Evolutionary conservation across 2,888 invertebrate species (phyloP).

Genomic region (Troides aeacus): DNA sequence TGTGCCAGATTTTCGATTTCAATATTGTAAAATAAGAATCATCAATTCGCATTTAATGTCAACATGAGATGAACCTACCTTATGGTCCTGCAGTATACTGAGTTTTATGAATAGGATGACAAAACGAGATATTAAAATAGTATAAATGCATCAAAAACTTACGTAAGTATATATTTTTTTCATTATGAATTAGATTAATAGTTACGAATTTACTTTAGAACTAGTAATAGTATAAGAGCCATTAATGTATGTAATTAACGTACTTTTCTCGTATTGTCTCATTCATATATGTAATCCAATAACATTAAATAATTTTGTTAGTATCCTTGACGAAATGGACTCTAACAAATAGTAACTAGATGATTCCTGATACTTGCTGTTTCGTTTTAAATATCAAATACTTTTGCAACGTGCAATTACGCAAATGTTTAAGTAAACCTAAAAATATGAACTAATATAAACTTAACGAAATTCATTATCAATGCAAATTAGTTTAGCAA

Average conservation of each 20-base stretch:
- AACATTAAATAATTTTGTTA: no score
- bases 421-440: no score
- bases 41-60: constrained; percentile 45
- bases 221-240: no score
- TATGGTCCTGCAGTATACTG: constrained; percentile 40
- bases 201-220: no score
- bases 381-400: no score
- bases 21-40: constrained; percentile 13
- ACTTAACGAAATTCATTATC: constrained; percentile 34
- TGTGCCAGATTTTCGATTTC: not conserved
- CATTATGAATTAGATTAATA: not conserved
- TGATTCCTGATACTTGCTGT: no score
- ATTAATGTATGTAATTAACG: no score
- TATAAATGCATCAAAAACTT: constrained; percentile 9
- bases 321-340: no score
- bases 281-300: no score
- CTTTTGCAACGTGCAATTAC: no score
- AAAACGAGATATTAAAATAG: constrained; percentile 5
- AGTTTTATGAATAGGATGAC: constrained; percentile 9
- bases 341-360: no score
- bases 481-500: constrained; percentile 53
- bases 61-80: constrained; percentile 45
- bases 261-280: no score
- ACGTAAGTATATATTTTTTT: constrained; percentile 20
- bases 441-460: constrained; percentile 4